Conservation (phyloP, 2,113 vertebrate species). For the Drymodes brunneopygia region DNA sequence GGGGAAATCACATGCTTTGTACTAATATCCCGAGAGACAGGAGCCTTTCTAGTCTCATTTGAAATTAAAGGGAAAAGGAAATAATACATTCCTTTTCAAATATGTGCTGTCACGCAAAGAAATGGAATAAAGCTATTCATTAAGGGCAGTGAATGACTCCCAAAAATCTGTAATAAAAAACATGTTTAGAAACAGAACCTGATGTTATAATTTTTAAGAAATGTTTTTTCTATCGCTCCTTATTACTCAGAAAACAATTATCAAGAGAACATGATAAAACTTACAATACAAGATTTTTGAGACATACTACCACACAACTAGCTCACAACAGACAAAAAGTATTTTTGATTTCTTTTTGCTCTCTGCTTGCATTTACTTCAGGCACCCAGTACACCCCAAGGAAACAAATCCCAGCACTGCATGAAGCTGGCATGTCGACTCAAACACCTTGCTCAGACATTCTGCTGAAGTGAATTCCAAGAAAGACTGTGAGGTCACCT, state of each 20-base stretch:
- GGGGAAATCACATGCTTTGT: neutral
- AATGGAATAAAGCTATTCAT: neutral
- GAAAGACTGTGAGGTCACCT: neutral
- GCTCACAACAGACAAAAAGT: neutral
- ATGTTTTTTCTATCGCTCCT: neutral
- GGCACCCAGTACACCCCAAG: neutral
- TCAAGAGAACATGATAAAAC: neutral
- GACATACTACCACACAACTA: neutral
- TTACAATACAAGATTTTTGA: neutral
- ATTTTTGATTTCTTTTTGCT: neutral
- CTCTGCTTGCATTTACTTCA: neutral
- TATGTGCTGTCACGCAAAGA: neutral
- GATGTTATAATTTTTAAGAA: neutral
- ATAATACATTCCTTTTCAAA: neutral
- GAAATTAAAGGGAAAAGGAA: constrained; percentile 7
- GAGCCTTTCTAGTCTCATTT: neutral
- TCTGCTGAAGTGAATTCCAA: neutral
- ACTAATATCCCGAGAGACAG: neutral
- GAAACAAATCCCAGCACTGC: neutral
- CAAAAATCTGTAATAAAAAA: neutral
- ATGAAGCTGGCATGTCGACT: neutral
- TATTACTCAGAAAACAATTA: neutral
- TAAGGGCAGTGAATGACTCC: neutral
- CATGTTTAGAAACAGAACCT: neutral
- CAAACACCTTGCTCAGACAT: neutral